Evolutionary conservation across 2,113 vertebrate species (phyloP), one percentile per base, ranked within the genome.

Genomic region (Panthera tigris): DNA sequence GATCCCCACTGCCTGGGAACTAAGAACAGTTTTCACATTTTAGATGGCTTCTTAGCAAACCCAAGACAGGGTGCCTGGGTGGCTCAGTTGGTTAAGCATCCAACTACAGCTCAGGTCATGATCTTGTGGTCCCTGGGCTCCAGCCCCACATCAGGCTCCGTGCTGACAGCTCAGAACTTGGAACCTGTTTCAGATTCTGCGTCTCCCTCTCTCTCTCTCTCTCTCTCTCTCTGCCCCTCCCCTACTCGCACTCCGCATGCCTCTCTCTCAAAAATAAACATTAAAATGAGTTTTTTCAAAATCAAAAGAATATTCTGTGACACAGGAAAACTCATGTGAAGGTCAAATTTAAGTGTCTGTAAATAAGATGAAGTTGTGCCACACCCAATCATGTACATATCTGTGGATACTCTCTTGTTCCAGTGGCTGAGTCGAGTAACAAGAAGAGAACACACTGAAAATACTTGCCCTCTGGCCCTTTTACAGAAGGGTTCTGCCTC

Each of bases 241-340:
- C 55, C 7, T 57, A 18, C 55, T 57, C 2, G 4, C 55, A 19
- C 55, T 2, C 2, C 0, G 16, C 0, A 1, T 55, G 4, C 7
- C 55, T 57, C 18, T 19, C 55, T 57, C 55, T 57, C 55, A 57
- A 57, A 57, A 57, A 57, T 57, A 57, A 45, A 7, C 19, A 57
- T 57, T 57, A 57, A 55, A 18, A 55, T 5, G 5, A 57, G 7
- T 92, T 10, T 63, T 78, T 65, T 41, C 39, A 11, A 48, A 57
- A 82, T 57, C 82, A 48, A 71, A 91, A 79, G 57, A 50, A 33
- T 57, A 63, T 61, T 50, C 84, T 19, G 27, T 36, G 23, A 29
- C 66, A 91, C 16, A 41, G 8, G 11, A 69, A 55, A 55, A 88
- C 78, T 25, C n/a, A n/a, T 3, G 25, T 6, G 23, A 89, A 69